Base-by-base conservation (phyloP, 2,888 invertebrate genomes). In the Hydraecia micacea region DNA sequence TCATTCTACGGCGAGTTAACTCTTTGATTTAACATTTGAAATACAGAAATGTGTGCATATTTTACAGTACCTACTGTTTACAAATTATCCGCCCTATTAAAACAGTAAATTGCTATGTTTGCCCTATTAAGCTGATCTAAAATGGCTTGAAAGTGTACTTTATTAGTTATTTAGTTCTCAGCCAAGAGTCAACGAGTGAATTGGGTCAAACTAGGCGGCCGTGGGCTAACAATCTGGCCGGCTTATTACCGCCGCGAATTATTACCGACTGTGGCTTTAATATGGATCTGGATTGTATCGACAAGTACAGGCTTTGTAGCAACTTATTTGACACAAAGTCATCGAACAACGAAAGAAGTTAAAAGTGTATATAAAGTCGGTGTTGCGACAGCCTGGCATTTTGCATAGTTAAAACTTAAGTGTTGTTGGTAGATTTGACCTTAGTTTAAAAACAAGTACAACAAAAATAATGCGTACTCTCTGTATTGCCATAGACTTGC, bases 191-290 rank as follows among this genome's bases (percentile, higher is more conserved):
- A 66, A 71, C 73, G 60, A 69, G 52, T 68, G 73, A 85, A 85
- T 77, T 87, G 77, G 85, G 88, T 87, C 88, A 85, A 85, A 87
- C 88, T 85, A 80, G 65, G 71, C 85, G 85, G 75, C 84, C 73
- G 74, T 66, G 67, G 72, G 66, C 74, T 71, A 77, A 85, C 85
- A 81, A 42, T 73, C 75, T 75, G 67, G 58, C n/a, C 62, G 70
- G 72, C 75, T 73, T 85, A 85, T 77, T 81, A 87, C 67, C 55
- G 60, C 71, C 73, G 68, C 63, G 65, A 85, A 70, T 80, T 75
- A 80, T 87, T 79, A 73, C 63, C 32, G 25, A 65, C 69, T 60
- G 63, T 32, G 49, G 74, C 66, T 76, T 67, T 74, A 74, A 74
- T 85, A 42, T n/a, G 18, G 70, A 75, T 65, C 66, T 52, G n/a